Evolutionary conservation across 2,113 vertebrate species (phyloP), one percentile per base, ranked within the genome.

Genomic region (Gorsachius goisagi): DNA sequence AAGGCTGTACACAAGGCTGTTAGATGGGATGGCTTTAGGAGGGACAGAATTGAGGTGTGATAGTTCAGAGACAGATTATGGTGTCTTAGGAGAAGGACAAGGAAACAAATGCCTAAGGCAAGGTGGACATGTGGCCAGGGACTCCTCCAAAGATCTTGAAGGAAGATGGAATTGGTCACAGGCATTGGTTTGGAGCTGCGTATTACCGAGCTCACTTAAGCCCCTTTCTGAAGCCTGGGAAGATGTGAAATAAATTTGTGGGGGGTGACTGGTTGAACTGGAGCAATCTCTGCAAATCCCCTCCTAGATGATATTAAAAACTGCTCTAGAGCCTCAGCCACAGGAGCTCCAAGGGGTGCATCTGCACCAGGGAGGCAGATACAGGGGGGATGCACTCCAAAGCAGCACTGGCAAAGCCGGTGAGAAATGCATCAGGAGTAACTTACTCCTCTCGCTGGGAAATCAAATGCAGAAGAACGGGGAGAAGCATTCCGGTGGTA

Each of bases 111-210:
- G 6, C 12, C n/a, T 3, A 2, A 32, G 3, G 39, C n/a, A 15
- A 81, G 77, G 23, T 7, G 73, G 59, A 58, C 33, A 52, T 3
- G 0, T 1, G 23, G 37, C 2, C 24, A 47, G 37, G 23, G 33
- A 27, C 26, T n/a, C 24, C 76, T 27, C 2, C 17, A 63, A 52
- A 78, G 71, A 32, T 8, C n/a, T 12, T 56, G 52, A 30, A 93
- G 72, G 69, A 66, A 47, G 18, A 20, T 37, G 24, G 2, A 49
- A 7, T 2, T 2, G 0, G 18, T 4, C 39, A 16, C 22, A 28
- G 80, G 35, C 22, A 9, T 23, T 2, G 28, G 2, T 27, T 23
- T 62, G 76, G 86, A 67, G 64, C 22, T 52, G n/a, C 3, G 5
- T 9, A 17, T 8, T 3, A 14, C 44, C 30, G 73, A 45, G 30